Percentiles rank a stretch among this genome's conserved stretches.
phyloP scores from a whole-genome alignment of 1,140 invertebrate genomes.

The Hesperophylax magnus region DNA sequence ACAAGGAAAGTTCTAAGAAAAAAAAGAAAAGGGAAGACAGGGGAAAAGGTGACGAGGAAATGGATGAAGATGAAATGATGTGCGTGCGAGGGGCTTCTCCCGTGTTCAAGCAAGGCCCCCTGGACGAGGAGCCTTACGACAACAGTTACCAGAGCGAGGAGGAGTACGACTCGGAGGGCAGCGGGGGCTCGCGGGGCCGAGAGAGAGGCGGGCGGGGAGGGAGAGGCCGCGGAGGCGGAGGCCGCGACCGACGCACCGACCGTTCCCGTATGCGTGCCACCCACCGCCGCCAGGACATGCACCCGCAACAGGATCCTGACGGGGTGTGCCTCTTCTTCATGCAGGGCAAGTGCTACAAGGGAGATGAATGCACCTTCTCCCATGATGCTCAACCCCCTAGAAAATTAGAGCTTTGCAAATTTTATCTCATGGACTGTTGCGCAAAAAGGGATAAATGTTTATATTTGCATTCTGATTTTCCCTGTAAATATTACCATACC shows the following conservation, averaged over 20 bases:
- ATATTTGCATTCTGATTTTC: conserved; percentile 97
- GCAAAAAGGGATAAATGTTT: conserved; percentile 95
- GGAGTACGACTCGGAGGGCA: conserved; percentile 71
- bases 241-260: conserved; percentile 46
- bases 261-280: conserved; percentile 45
- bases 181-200: conserved; percentile 62
- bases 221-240: conserved; percentile 51
- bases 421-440: conserved; percentile 96
- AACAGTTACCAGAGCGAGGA: conserved; percentile 59
- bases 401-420: conserved; percentile 97
- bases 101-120: conserved; percentile 63
- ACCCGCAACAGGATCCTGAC: conserved; percentile 75
- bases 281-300: conserved; percentile 62
- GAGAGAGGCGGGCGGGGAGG: conserved; percentile 61
- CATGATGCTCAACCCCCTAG: conserved; percentile 86
- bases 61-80: conserved; percentile 85
- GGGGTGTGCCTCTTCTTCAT: conserved; percentile 85
- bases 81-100: conserved; percentile 82
- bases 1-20: conserved; percentile 65
- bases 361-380: conserved; percentile 83
- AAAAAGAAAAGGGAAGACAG: conserved; percentile 66
- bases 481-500: conserved; percentile 97
- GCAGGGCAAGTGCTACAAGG: conserved; percentile 90
- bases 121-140: conserved; percentile 52
- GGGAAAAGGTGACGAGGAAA: conserved; percentile 72